phyloP scores from a whole-genome alignment of 2,797 vertebrate genomes.

The Gallinago nigripennis region DNA sequence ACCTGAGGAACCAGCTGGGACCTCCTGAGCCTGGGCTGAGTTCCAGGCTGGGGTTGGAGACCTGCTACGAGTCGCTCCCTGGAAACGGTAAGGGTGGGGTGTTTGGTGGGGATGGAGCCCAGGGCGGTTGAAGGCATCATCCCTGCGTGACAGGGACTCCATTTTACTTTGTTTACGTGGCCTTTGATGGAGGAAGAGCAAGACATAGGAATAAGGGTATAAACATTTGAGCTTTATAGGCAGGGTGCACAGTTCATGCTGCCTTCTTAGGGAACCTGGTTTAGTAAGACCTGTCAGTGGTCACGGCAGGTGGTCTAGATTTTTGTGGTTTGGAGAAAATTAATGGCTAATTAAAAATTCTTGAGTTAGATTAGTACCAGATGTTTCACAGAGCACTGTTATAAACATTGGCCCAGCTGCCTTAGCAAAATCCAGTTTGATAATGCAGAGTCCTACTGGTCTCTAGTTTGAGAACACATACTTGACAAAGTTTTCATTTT shows the following conservation, averaged over 20 bases:
- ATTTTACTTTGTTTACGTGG: fast-evolving
- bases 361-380: not conserved
- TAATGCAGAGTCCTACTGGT: not conserved
- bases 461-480: not conserved
- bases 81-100: fast-evolving
- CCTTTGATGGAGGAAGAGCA: not conserved
- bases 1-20: not conserved
- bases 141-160: fast-evolving
- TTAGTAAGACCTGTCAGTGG: not conserved
- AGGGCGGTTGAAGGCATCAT: not conserved
- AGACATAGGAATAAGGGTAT: not conserved
- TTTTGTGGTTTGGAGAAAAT: not conserved
- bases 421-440: not conserved
- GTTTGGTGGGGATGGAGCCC: not conserved
- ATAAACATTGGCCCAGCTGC: not conserved
- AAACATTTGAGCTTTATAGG: not conserved
- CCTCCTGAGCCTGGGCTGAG: not conserved
- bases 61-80: too few relatives aligned
- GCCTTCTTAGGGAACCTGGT: not conserved
- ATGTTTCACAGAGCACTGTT: not conserved
- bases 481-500: not conserved
- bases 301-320: not conserved
- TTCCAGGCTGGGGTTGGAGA: not conserved
- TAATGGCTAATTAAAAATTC: not conserved
- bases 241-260: not conserved